Evolutionary conservation across 2,888 invertebrate species (phyloP), one percentile per base, ranked within the genome.

Genomic region (Euzetes globulus): DNA sequence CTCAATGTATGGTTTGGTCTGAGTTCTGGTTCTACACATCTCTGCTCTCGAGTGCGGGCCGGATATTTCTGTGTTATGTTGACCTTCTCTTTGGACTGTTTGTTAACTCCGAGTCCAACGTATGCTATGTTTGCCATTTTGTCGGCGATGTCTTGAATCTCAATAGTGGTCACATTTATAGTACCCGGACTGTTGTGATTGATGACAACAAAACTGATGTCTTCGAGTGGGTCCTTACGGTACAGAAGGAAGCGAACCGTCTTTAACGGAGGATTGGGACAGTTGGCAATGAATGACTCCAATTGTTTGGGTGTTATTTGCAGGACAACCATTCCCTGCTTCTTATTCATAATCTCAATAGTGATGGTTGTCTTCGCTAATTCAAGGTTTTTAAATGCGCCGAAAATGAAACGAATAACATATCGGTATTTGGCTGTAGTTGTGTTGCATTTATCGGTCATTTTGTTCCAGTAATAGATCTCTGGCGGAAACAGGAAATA

Each of bases 401-500:
- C 17, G 22, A 41, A 68, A 15, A 68, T 68, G 17, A 68, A 68
- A 6, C 68, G 68, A 17, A 68, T n/a, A 17, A 68, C 22, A 19
- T 41, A 68, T 41, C 13, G 19, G 22, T 68, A 29, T 41, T 41
- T 37, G 22, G 68, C 68, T 41, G 41, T 22, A 11, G 11, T 68
- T 68, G 41, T 37, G 13, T 0, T 45, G 11, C 68, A 68, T 19
- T 45, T 68, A 22, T 68, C 68, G 22, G 11, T 45, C 37, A 68
- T 45, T 68, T 68, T 68, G 68, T 68, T 37, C 68, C 68, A 68
- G 45, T 37, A 68, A 22, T 68, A 37, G 45, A 68, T 41, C 15
- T 68, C 68, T 1, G 19, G 68, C 11, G 37, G 41, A 19, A 37
- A 68, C 37, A 37, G 25, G 22, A 68, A 22, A 68, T 68, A 68